Base-by-base conservation (phyloP, 2,888 invertebrate species). In the Leucozona laternaria region DNA sequence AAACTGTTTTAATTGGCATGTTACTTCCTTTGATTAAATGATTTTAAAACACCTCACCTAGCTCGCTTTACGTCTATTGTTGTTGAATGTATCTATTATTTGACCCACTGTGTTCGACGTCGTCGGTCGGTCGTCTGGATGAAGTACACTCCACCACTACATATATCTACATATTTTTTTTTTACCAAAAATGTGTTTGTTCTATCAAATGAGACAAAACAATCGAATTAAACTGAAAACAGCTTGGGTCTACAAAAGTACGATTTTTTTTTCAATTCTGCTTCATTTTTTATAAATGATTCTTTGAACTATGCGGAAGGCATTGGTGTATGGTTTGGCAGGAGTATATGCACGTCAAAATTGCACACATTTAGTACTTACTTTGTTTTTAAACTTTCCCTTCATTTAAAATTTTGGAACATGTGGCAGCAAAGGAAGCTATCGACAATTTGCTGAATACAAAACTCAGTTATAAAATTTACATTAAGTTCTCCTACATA, bases 381-480 rank as follows among this genome's bases (percentile, higher is more conserved):
- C 60, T 28, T 57, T 48, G n/a, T 55, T 53, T 58, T 66, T 15
- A 60, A 64, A 55, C 55, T 66, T 58, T 43, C 64, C 64, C 45
- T 40, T 31, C 50, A 40, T 37, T 31, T 50, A 17, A 31, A 71
- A 71, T 64, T 64, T 25, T 37, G 62, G 58, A 64, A 81, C 81
- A 81, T 81, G 71, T 81, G 81, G 55, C 34, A 7, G 34, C 64
- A 57, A 62, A 55, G 45, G 60, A 71, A 81, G 40, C 60, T 64
- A 66, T 71, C 71, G 71, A 72, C 77, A 81, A 77, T 81, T 77
- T 81, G 80, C 80, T 77, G 77, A 57, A 81, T 77, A 71, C 77
- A 72, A 76, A 62, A 81, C 64, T 76, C 76, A 62, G 73, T 79
- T 64, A 73, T 66, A 79, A 73, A 79, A 60, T 60, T 79, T 50